Evolutionary conservation across 2,888 invertebrate species (phyloP), one percentile per base, ranked within the genome.

Genomic region (Orthosia gothica): DNA sequence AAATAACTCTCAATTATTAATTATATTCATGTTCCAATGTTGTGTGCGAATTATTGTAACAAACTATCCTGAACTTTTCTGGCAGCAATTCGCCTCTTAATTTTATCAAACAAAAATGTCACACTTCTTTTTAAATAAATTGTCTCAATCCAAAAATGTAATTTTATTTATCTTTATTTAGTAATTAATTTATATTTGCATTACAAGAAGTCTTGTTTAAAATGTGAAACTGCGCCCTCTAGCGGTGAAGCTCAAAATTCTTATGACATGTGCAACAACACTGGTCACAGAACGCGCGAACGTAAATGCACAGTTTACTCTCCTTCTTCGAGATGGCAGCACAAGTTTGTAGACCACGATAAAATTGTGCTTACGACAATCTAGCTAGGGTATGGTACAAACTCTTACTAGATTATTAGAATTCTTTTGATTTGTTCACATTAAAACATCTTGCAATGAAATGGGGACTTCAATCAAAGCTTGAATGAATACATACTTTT

Each of bases 291-390:
- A 0, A 16, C 1, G 12, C 4, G 11, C 3, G 32, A 9, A 40
- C 9, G 45, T 5, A 4, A 54, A 12, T 16, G 0, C 1, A 12
- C 3, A 7, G 20, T 16, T 76, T 50, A 13, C 3, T 49, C 12
- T 45, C 2, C 26, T 59, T 65, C n/a, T 2, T 18, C 55, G 4
- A 79, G 78, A 68, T 76, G 76, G 64, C 82, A 68, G 82, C 64
- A 82, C 67, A 15, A 1, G 23, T 23, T 5, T 13, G 2, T 16
- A 23, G 7, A 2, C 2, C 5, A 32, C 0, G 12, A 57, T 45
- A 18, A 23, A 45, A 55, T 18, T 18, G 3, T 62, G 15, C 26
- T 26, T 7, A 0, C 47, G 20, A 2, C 7, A 7, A 15, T 26
- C 4, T 40, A n/a, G 9, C n/a, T n/a, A n/a, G n/a, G 5, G 12